Evolutionary conservation across 1,140 invertebrate species (phyloP), one percentile per base, ranked within the genome.

Genomic region (Lerema accius): DNA sequence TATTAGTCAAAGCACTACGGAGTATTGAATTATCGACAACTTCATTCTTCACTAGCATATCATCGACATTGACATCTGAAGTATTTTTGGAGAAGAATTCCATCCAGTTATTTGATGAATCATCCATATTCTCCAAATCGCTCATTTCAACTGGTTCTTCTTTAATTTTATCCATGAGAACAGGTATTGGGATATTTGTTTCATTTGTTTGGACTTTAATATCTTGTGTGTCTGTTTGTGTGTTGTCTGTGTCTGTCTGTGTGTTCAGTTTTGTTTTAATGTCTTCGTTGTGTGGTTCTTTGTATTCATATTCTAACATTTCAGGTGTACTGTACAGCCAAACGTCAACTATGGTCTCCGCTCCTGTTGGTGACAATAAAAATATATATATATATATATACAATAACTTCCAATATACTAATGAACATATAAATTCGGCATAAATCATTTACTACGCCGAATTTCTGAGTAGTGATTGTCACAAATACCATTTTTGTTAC

Each of bases 311-410:
- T 67, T 86, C 51, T 7, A 89, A 43, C 89, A 91, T 91, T 43
- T 89, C 85, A 26, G 76, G 79, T 15, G 91, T 89, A 13, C 91
- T 86, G 64, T 93, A 92, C 5, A 96, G 79, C 93, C 94, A 95
- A 19, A 96, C 89, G 65, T 96, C 94, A 0, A 95, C 92, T 14
- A 95, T 84, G 5, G 96, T 97, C 91, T 97, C 96, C 5, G 95
- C 94, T 35, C 95, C 95, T 94, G 71, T 35, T 91, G 89, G 6
- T 17, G 4, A 42, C 13, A 37, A 9, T 23, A 23, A 23, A 23
- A 23, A 5, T 3, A 23, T 23, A 23, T n/a, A n/a, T n/a, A n/a
- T n/a, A n/a, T n/a, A n/a, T n/a, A n/a, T n/a, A n/a, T n/a, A n/a
- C n/a, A n/a, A n/a, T n/a, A n/a, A n/a, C n/a, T n/a, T n/a, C n/a